These are phyloP conservation scores for Meleagris gallopavo DNA, from an alignment of 2,113 vertebrate genomes.

Conservation along the genomic window DNA sequence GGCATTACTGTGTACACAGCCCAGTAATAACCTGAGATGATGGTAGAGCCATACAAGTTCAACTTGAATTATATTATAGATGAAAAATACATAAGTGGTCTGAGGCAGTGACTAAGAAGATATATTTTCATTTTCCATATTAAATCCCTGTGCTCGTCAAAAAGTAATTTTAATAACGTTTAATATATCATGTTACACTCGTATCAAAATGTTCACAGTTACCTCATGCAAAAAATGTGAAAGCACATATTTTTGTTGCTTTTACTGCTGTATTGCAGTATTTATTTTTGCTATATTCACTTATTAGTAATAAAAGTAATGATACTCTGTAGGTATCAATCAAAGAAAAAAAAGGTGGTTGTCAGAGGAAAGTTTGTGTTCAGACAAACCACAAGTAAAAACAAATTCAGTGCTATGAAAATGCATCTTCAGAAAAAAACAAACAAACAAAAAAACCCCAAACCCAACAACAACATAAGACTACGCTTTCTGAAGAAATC, in stretches of 20 bases:
- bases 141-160: neutral
- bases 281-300: neutral
- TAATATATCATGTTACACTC: neutral
- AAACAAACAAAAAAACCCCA: too few species aligned
- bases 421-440: neutral
- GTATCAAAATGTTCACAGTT: neutral
- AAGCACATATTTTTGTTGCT: neutral
- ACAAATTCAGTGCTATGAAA: neutral
- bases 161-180: neutral
- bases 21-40: neutral
- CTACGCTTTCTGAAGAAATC: neutral
- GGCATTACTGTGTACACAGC: neutral
- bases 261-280: neutral
- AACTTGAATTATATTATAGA: neutral
- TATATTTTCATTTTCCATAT: neutral
- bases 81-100: neutral
- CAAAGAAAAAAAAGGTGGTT: neutral
- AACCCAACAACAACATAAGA: neutral
- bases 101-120: rapidly evolving
- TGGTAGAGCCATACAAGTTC: neutral
- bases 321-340: neutral
- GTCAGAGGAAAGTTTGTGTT: neutral
- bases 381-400: neutral
- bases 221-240: neutral
- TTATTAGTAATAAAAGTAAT: neutral